phyloP scores from a whole-genome alignment of 2,888 invertebrate genomes.

The Eupithecia centaureata region DNA sequence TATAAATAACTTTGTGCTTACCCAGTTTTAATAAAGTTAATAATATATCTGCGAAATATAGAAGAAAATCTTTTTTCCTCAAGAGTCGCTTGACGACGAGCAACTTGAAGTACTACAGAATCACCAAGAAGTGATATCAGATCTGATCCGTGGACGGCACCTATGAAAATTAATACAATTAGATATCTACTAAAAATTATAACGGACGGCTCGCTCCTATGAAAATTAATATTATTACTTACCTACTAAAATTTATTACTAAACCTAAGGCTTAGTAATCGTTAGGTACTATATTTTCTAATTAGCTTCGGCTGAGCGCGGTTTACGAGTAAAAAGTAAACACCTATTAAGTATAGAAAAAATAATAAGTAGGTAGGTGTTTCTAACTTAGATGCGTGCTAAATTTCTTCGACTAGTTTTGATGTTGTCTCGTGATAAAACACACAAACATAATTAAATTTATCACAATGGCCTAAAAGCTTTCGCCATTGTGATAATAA shows the following conservation, averaged over 20 bases:
- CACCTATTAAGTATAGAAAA: too few relatives aligned
- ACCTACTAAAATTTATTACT: too few relatives aligned
- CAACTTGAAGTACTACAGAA: conserved; percentile 86
- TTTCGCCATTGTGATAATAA: neutral
- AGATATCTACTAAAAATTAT: too few relatives aligned
- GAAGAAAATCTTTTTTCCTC: conserved; percentile 83
- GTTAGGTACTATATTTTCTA: neutral
- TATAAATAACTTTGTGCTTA: conserved; percentile 45
- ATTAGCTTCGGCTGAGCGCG: neutral
- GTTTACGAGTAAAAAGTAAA: neutral
- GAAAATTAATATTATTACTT: conserved; percentile 13
- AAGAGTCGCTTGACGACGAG: conserved; percentile 84
- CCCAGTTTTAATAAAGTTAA: conserved; percentile 81
- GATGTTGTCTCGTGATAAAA: too few relatives aligned
- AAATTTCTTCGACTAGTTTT: too few relatives aligned
- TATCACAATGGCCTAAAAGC: too few relatives aligned
- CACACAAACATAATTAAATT: too few relatives aligned
- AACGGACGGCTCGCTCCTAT: conserved; percentile 86
- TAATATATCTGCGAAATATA: conserved; percentile 61
- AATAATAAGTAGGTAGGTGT: too few relatives aligned
- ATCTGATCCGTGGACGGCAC: conserved; percentile 87
- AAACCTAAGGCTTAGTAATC: neutral
- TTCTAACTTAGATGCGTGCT: too few relatives aligned
- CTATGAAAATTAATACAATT: conserved; percentile 55
- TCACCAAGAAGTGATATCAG: conserved; percentile 87